Percentiles rank a stretch among this genome's conserved stretches.
Evolutionary conservation across 2,888 invertebrate genomes (phyloP).

Genomic region (Periphyllus acericola): DNA sequence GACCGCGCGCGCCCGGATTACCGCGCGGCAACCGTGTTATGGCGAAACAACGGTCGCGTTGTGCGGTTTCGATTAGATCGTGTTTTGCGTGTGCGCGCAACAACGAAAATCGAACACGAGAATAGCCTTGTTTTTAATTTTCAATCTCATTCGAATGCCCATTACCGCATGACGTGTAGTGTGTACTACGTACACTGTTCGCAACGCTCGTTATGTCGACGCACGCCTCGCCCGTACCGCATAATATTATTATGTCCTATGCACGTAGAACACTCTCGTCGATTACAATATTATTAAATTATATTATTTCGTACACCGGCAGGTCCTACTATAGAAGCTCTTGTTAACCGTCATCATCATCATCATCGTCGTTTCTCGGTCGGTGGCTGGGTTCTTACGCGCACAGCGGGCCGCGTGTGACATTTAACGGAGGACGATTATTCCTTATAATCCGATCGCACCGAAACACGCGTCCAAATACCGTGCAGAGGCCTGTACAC

Average conservation of each 20-base stretch:
- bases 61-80: constrained; percentile 31
- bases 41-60: constrained; percentile 8
- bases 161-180: background rate
- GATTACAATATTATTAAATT: constrained; percentile 3
- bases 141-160: constrained; percentile 14
- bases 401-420: background rate
- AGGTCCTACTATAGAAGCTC: background rate
- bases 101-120: constrained; percentile 19
- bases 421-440: constrained; percentile 5
- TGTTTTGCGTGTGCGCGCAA: background rate
- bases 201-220: background rate
- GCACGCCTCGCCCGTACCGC: background rate
- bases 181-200: too few relatives aligned
- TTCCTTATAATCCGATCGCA: constrained; percentile 17
- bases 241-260: background rate
- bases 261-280: background rate
- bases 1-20: background rate
- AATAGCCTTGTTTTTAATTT: constrained; percentile 51
- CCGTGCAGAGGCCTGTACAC: too few relatives aligned
- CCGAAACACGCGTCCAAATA: constrained; percentile 1
- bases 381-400: background rate
- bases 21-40: background rate
- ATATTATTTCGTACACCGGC: background rate
- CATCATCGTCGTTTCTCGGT: too few relatives aligned
- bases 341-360: constrained; percentile 10